phyloP scores from a whole-genome alignment of 2,113 vertebrate genomes.

The Otolemur garnettii region DNA sequence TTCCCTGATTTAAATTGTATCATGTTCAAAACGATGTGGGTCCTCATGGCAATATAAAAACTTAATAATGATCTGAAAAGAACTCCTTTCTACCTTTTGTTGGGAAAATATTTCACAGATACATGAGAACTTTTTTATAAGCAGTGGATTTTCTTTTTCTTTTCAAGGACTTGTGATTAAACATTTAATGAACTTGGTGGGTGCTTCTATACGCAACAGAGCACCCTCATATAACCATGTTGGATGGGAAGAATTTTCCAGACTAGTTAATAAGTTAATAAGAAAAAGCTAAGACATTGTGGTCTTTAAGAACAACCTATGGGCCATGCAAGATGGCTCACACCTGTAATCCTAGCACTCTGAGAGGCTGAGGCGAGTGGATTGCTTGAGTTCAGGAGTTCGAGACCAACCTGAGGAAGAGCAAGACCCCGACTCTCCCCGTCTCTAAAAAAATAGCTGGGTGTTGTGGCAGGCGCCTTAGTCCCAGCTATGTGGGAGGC shows the following conservation, averaged over 20 bases:
- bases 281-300: background rate
- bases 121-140: background rate
- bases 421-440: no score
- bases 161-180: background rate
- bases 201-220: background rate
- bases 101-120: background rate
- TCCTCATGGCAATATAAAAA: background rate
- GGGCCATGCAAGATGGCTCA: no score
- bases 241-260: background rate
- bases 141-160: background rate
- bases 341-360: no score
- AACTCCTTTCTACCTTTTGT: background rate
- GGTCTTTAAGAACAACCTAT: background rate
- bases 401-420: no score
- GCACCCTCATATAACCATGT: background rate
- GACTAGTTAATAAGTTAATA: background rate
- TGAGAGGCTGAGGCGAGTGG: no score
- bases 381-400: no score
- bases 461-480: no score
- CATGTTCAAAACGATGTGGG: background rate
- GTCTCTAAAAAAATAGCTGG: no score
- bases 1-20: background rate
- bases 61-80: background rate
- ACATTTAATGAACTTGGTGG: background rate
- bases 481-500: no score